Evolutionary conservation across 2,888 invertebrate genomes (phyloP).

Genomic region (Pardosa pseudoannulata): DNA sequence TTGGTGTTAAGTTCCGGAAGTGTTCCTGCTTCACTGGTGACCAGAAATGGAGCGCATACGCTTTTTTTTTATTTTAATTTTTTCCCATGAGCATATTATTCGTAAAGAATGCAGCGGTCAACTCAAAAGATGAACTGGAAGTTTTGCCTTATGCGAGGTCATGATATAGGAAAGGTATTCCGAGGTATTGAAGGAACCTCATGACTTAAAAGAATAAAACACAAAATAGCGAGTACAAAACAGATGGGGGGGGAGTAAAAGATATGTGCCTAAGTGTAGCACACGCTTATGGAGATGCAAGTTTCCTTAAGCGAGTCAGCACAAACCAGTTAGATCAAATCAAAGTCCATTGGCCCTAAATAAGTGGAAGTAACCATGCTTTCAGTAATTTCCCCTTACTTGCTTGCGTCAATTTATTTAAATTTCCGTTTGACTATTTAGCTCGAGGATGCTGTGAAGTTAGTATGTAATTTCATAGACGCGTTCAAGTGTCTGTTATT

Average conservation of each 20-base stretch:
- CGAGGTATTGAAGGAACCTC: slow-evolving; percentile 32
- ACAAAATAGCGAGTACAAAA: slow-evolving; percentile 18
- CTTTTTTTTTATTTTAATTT: neutral
- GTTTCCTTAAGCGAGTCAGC: slow-evolving; percentile 33
- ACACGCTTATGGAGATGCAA: slow-evolving; percentile 14
- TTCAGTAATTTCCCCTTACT: neutral
- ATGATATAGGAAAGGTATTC: slow-evolving; percentile 2
- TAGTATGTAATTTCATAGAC: neutral
- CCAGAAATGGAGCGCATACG: neutral
- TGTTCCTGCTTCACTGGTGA: neutral
- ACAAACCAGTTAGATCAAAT: slow-evolving; percentile 45
- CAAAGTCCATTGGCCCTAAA: slow-evolving; percentile 39
- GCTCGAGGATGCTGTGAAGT: neutral
- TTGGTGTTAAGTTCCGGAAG: slow-evolving; percentile 16
- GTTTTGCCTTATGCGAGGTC: slow-evolving; percentile 31
- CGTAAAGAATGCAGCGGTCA: slow-evolving; percentile 7
- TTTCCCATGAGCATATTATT: slow-evolving; percentile 2
- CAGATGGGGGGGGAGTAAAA: neutral
- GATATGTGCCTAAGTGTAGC: slow-evolving; percentile 41
- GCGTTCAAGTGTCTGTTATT: neutral
- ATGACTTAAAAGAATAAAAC: slow-evolving; percentile 32
- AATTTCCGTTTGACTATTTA: neutral
- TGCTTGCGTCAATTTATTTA: neutral
- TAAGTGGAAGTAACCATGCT: neutral
- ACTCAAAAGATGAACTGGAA: neutral